phyloP scores from a whole-genome alignment of 2,113 vertebrate genomes.

The Coryphaenoides rupestris region DNA sequence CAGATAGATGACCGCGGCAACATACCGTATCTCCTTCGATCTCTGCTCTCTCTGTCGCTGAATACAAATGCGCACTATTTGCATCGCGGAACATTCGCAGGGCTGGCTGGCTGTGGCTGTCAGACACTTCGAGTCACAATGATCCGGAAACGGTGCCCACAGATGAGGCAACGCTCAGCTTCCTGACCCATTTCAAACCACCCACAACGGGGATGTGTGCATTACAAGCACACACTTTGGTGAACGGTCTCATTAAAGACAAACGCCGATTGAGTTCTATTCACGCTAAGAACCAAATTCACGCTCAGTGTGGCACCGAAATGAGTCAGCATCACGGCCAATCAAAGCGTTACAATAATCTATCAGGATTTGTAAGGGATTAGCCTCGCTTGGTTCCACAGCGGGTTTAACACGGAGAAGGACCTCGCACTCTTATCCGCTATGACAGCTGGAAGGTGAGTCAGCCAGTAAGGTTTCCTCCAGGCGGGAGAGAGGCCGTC shows the following conservation, averaged over 20 bases:
- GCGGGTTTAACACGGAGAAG: no score
- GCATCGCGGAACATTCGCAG: slow-evolving; percentile 1
- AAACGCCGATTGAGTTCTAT: no score
- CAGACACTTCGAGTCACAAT: background rate
- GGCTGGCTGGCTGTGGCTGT: slow-evolving; percentile 6
- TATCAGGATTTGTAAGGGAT: no score
- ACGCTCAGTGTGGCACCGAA: no score
- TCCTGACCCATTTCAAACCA: background rate
- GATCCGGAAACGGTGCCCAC: slow-evolving; percentile 15
- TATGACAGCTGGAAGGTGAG: background rate
- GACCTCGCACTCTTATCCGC: no score
- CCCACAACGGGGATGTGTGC: background rate
- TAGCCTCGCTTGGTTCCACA: no score
- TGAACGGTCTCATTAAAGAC: no score
- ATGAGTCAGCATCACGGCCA: no score
- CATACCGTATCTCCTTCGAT: background rate
- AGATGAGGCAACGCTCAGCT: background rate
- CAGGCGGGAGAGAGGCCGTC: background rate
- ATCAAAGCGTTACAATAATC: no score
- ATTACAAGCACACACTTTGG: no score
- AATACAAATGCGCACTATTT: background rate
- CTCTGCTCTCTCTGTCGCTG: background rate
- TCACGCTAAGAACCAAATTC: no score
- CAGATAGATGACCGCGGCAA: background rate
- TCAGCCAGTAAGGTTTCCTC: background rate